A percentile compares a stretch with the other conserved stretches of the same genome.
phyloP scores from a whole-genome alignment of 2,888 invertebrate genomes.

The Tipula confusa region DNA sequence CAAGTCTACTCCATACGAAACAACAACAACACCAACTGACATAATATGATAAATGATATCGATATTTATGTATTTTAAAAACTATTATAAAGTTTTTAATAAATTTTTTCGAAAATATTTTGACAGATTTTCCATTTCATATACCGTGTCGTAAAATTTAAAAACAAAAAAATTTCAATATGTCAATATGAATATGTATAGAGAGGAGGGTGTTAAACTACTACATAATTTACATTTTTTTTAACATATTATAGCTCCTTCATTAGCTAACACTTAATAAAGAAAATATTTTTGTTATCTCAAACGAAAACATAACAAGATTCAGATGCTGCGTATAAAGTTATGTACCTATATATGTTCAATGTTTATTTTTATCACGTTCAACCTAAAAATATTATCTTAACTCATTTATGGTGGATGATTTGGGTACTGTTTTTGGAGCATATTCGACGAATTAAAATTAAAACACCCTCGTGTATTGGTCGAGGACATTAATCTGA shows the following conservation, averaged over 20 bases:
- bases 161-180: no score
- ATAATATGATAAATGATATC: conserved; percentile 4
- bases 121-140: conserved; percentile 9
- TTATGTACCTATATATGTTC: not conserved
- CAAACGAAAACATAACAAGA: not conserved
- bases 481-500: no score
- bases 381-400: not conserved
- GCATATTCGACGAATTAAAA: no score
- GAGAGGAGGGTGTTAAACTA: not conserved
- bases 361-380: not conserved
- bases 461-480: no score
- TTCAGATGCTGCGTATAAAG: not conserved
- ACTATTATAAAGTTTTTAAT: not conserved
- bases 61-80: not conserved
- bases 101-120: not conserved
- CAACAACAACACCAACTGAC: not conserved
- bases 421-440: not conserved
- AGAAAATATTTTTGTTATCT: conserved; percentile 20
- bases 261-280: conserved; percentile 3
- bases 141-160: not conserved
- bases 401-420: conserved; percentile 9
- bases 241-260: not conserved
- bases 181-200: not conserved
- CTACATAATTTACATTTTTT: not conserved
- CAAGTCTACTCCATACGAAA: not conserved